Base-by-base conservation (phyloP, 23 tunicate species). In the Ascidia mentula region DNA sequence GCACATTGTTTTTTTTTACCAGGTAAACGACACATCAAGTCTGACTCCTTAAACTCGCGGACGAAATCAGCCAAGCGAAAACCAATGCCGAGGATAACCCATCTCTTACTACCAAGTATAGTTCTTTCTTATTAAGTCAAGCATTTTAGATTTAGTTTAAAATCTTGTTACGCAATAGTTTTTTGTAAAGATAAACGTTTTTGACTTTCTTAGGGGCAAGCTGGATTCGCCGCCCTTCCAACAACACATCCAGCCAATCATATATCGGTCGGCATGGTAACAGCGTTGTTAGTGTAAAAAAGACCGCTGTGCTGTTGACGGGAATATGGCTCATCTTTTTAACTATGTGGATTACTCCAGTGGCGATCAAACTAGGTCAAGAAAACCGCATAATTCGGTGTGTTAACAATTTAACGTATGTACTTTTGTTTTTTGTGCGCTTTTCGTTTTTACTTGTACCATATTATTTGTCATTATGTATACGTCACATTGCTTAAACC, bases 221-320 rank as follows among this genome's bases (percentile, higher is more conserved):
- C 53, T 42, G 15, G 53, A 9, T 42, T 42, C 65, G 13, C 13
- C 65, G 65, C 24, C 13, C 65, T 20, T 53, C 65, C 65, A 53
- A 4, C 74, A 30, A 45, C 45, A 40, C 69, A 45, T 20, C 45
- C 80, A 38, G 37, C 26, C 78, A 74, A 8, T 69, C 86, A 18
- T 90, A 90, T 75, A 75, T 91, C 60, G 97, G 97, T 39, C 89
- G 97, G 36, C 97, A 91, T 80, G 83, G 97, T 34, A 77, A 86
- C 69, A 85, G 90, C 1, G 97, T 91, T 60, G 75, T 91, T 73
- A 86, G 97, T 72, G 46, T 81, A 22, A 71, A 60, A n/a, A 61
- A 81, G 18, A 78, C 97, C 15, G 80, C 40, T 20, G 39, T 34
- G 30, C 31, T 84, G 26, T 65, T 91, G 34, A 38, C 72, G 31